phyloP scores from a whole-genome alignment of 1,140 invertebrate species.

The Hylyphantes graminicola region DNA sequence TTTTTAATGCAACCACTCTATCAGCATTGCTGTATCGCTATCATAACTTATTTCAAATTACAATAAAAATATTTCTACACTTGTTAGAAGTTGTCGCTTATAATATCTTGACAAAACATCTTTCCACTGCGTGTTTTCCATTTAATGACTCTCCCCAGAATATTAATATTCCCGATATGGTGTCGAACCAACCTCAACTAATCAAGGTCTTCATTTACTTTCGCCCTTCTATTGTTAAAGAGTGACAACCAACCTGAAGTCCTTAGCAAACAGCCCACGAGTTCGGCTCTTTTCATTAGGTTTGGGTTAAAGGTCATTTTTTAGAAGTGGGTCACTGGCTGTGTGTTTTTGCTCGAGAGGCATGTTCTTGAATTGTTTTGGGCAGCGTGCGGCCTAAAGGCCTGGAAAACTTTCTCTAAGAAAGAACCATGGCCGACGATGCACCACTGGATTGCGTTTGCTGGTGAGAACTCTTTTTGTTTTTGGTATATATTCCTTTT shows the following conservation, averaged over 20 bases:
- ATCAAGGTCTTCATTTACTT: neutral
- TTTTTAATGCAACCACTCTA: no score
- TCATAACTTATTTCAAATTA: no score
- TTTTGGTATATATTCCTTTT: no score
- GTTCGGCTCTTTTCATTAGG: neutral
- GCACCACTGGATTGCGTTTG: conserved; percentile 10
- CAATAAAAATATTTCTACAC: no score
- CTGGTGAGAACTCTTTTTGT: neutral
- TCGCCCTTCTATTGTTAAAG: conserved; percentile 3
- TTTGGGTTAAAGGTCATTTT: conserved; percentile 38
- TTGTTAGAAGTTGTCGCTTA: no score
- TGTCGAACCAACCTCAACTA: neutral
- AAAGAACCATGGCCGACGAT: neutral
- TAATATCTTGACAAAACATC: no score
- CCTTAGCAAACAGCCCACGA: conserved; percentile 21
- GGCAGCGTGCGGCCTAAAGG: neutral
- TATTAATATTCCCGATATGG: no score
- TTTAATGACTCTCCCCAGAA: no score
- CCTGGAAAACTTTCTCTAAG: neutral
- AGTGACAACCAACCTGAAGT: neutral
- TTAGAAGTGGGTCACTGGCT: conserved; percentile 31
- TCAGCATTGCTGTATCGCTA: no score
- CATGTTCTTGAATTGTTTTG: conserved; percentile 21
- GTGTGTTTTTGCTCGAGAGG: neutral
- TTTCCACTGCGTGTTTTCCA: no score